phyloP scores from a whole-genome alignment of 2,113 vertebrate genomes.

The Esox niger region DNA sequence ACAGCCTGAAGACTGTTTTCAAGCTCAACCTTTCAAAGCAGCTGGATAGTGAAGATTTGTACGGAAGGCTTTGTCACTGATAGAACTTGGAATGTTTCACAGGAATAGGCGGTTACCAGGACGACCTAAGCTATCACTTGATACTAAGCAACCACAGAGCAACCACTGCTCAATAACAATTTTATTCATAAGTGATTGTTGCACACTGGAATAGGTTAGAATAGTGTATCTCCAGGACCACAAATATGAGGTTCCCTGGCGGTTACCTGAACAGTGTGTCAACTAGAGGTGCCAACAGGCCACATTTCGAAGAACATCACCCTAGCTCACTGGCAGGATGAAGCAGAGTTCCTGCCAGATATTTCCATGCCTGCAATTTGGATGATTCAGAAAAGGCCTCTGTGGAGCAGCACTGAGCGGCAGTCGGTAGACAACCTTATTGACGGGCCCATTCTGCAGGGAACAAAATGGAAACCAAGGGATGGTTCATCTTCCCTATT shows the following conservation, averaged over 20 bases:
- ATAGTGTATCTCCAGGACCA: background rate
- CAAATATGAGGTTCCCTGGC: background rate
- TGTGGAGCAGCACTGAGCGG: constrained; percentile 5
- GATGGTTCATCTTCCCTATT: constrained; percentile 7
- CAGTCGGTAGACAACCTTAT: background rate
- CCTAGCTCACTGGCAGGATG: background rate
- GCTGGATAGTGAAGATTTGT: background rate
- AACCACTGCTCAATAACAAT: constrained; percentile 11
- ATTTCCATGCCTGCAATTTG: background rate
- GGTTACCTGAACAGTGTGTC: constrained; percentile 22
- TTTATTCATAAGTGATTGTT: constrained; percentile 14
- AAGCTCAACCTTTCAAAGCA: constrained; percentile 1
- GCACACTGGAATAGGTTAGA: background rate
- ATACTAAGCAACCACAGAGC: constrained; percentile 16
- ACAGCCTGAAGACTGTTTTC: constrained; percentile 17
- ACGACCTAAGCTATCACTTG: background rate
- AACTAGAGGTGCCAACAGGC: background rate
- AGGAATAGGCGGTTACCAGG: background rate
- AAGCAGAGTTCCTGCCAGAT: background rate
- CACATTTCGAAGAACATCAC: background rate
- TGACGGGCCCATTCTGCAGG: background rate
- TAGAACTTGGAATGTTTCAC: constrained; percentile 19
- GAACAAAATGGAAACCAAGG: constrained; percentile 2
- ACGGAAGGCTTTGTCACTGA: constrained; percentile 7
- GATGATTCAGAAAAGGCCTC: constrained; percentile 12